phyloP scores from a whole-genome alignment of 2,888 invertebrate species.

The Polyommatus icarus region DNA sequence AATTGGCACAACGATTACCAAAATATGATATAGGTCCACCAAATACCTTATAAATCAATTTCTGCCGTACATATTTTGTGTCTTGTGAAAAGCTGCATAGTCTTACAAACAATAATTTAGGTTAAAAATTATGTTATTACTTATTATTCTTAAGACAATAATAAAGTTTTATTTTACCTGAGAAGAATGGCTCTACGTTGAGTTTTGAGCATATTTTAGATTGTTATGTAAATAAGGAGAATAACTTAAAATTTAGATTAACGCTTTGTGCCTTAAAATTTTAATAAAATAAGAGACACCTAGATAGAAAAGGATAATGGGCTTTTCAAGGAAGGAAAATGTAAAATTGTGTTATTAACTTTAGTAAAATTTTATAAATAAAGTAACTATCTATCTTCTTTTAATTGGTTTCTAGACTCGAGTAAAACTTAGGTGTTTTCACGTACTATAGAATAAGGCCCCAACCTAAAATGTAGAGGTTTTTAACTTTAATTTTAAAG shows the following conservation, averaged over 20 bases:
- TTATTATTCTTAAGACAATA: conserved; percentile 9
- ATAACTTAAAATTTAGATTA: conserved; percentile 9
- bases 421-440: background rate
- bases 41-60: too few relatives aligned
- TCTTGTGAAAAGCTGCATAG: too few relatives aligned
- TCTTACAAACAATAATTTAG: too few relatives aligned
- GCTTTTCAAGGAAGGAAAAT: background rate
- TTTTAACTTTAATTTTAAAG: background rate
- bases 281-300: background rate
- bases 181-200: background rate
- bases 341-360: too few relatives aligned
- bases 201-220: background rate
- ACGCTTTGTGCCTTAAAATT: conserved; percentile 1
- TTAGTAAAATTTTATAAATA: too few relatives aligned
- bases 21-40: too few relatives aligned
- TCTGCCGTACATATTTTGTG: too few relatives aligned
- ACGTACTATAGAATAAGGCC: background rate
- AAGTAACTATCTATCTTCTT: too few relatives aligned
- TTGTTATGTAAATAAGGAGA: conserved; percentile 29
- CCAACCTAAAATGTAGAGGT: background rate
- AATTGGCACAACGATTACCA: too few relatives aligned
- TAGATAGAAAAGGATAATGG: background rate
- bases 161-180: conserved; percentile 1
- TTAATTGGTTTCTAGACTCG: too few relatives aligned
- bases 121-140: conserved; percentile 3